phyloP scores from a whole-genome alignment of 2,888 invertebrate genomes.

The Crossocerus cetratus region DNA sequence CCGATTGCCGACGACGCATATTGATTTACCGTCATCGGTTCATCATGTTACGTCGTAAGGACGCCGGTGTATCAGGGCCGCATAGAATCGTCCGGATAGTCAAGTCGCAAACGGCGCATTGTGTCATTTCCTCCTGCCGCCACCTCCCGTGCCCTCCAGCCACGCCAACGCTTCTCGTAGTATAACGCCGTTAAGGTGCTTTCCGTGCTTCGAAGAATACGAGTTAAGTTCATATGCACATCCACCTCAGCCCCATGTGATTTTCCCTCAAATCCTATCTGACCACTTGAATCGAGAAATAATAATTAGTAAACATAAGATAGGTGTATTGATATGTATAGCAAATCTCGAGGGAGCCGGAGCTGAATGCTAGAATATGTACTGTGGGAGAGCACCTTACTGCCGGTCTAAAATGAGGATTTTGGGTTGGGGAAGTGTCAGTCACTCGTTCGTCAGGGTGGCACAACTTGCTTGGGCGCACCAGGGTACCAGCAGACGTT shows the following conservation, averaged over 20 bases:
- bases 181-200: no score
- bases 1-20: constrained; percentile 54
- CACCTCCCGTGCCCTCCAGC: constrained; percentile 1
- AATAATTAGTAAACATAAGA: no score
- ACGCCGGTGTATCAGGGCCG: constrained; percentile 73
- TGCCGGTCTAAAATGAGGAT: neutral
- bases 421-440: constrained; percentile 63
- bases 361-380: no score
- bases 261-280: no score
- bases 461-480: constrained; percentile 71
- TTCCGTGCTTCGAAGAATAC: no score
- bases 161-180: constrained; percentile 7
- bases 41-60: constrained; percentile 75
- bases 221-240: no score
- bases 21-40: constrained; percentile 75
- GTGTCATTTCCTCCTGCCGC: constrained; percentile 38
- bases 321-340: no score
- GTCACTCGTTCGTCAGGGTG: constrained; percentile 76
- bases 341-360: neutral
- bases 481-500: constrained; percentile 76
- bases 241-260: no score
- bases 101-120: constrained; percentile 34
- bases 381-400: constrained; percentile 13
- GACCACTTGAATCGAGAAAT: no score
- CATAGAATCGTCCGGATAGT: constrained; percentile 58